Evolutionary conservation across 1,140 invertebrate species (phyloP).

Genomic region (Panagrolaimus sp.): DNA sequence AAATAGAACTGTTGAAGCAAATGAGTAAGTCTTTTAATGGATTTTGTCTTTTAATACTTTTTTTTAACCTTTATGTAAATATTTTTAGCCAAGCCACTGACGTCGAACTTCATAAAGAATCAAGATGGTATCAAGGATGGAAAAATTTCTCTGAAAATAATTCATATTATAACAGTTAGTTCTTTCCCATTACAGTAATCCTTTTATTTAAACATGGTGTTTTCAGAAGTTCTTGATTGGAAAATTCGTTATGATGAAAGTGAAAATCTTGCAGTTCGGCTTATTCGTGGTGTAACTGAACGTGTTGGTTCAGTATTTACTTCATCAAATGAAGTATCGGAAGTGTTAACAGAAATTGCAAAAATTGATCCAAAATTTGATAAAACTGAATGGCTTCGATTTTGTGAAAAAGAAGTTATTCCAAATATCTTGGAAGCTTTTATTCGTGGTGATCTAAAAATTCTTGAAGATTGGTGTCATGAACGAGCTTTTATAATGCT

Average conservation of each 20-base stretch:
- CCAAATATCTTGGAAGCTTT: constrained; percentile 84
- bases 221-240: constrained; percentile 73
- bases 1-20: constrained; percentile 58
- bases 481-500: constrained; percentile 88
- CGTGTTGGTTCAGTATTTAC: constrained; percentile 65
- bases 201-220: no score
- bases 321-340: constrained; percentile 81
- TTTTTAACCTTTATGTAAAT: constrained; percentile 23
- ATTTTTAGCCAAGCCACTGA: constrained; percentile 71
- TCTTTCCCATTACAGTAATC: no score
- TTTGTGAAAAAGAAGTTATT: constrained; percentile 92
- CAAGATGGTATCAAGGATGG: constrained; percentile 94
- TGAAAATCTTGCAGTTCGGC: constrained; percentile 84
- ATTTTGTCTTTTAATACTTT: constrained; percentile 9
- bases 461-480: constrained; percentile 97
- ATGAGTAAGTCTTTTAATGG: constrained; percentile 56
- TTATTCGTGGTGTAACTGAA: constrained; percentile 81
- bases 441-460: constrained; percentile 62
- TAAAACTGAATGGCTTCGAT: constrained; percentile 75
- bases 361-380: constrained; percentile 93
- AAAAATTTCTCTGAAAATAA: constrained; percentile 97
- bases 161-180: constrained; percentile 74
- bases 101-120: constrained; percentile 93
- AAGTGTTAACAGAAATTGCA: constrained; percentile 93
- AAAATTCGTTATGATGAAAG: constrained; percentile 98